Base-by-base conservation (phyloP, 2,113 vertebrate species). In the Melanerpes formicivorus region DNA sequence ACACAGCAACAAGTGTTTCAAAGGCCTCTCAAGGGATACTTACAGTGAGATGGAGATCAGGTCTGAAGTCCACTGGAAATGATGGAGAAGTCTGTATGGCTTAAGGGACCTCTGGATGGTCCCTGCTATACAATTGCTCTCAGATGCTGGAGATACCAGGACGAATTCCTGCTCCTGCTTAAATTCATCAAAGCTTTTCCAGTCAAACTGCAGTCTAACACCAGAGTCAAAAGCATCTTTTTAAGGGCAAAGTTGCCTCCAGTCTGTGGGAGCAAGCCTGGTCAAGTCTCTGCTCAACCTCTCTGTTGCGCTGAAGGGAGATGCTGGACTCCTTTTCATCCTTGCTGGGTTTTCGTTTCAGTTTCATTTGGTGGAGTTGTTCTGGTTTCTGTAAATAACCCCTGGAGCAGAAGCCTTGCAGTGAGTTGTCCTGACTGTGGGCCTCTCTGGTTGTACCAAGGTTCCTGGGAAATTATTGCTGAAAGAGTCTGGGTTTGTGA, bases 351-450 rank as follows among this genome's bases (percentile, higher is more conserved):
- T 90, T 95, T 79, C 76, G 63, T 91, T 93, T 93, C 72, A 11
- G 18, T 93, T 92, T 95, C 81, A 82, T 75, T 59, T 50, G 6
- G 50, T 74, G 69, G 60, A 84, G n/a, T 32, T 46, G 80, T 94
- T 95, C 94, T 91, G 46, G 82, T 95, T 94, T 94, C 87, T 89
- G 5, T 91, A 80, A 91, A 80, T 93, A 90, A 44, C 27, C 22
- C 2, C 32, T 23, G 69, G 56, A 90, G 85, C 76, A 63, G 55
- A 87, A 66, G 72, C 50, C 63, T 74, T 81, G 46, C 5, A 1
- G 16, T 40, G 48, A 27, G 27, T 6, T 70, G 81, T 42, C 46
- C 52, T 29, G 17, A 21, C 46, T 1, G 1, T 22, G 29, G 46
- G 16, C 75, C 87, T 42, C 76, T 66, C 67, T 40, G 29, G 26